Percentiles rank a stretch among this genome's conserved stretches.
These are phyloP conservation scores for Eidolon helvum DNA, from an alignment of 2,113 vertebrate species.

Conservation along the genomic window DNA sequence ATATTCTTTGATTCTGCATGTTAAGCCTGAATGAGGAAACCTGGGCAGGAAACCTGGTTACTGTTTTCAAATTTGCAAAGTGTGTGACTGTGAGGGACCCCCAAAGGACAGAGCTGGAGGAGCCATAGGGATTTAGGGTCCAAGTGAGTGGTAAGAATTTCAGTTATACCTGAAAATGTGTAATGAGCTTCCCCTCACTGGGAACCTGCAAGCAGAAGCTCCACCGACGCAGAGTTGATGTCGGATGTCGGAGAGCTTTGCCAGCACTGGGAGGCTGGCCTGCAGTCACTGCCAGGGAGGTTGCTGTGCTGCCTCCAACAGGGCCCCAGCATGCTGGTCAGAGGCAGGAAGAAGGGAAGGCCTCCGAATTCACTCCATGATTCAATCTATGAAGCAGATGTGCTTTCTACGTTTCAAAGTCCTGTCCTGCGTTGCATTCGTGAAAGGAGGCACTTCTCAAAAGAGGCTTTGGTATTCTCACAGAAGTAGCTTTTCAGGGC, in stretches of 20 bases:
- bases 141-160: neutral
- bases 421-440: neutral
- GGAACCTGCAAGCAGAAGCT: neutral
- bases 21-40: neutral
- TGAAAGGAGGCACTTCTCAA: neutral
- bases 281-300: neutral
- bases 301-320: fast-evolving
- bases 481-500: no score
- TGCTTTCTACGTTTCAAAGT: neutral
- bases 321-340: neutral
- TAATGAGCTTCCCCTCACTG: neutral
- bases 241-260: neutral
- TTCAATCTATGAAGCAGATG: neutral
- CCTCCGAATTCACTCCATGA: neutral
- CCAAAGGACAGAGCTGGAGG: neutral
- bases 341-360: neutral
- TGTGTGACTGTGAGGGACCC: neutral
- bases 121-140: neutral
- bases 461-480: fast-evolving
- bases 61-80: neutral
- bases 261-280: no score
- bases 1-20: neutral
- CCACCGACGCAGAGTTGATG: neutral
- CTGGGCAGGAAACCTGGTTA: neutral
- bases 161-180: neutral